These are phyloP conservation scores for Sphaerodactylus townsendi DNA, from an alignment of 2,113 vertebrate genomes.

Conservation along the genomic window DNA sequence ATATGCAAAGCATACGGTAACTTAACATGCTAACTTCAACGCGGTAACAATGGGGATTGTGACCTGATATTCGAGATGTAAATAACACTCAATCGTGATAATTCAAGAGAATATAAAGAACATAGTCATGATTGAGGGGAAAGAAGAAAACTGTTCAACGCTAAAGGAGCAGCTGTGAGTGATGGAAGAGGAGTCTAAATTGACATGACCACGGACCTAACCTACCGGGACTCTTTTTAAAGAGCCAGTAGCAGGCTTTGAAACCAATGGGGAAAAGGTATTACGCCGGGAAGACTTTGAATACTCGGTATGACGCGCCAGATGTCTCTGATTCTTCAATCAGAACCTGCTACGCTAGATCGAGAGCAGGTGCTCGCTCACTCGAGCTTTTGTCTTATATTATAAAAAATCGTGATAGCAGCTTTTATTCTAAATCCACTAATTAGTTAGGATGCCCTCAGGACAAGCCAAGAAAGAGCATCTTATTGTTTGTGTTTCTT, in stretches of 20 bases:
- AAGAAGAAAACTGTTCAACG: conserved; percentile 61
- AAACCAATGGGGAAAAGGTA: conserved; percentile 70
- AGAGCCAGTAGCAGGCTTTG: conserved; percentile 74
- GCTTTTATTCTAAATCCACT: conserved; percentile 89
- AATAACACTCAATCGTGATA: conserved; percentile 85
- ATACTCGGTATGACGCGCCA: conserved; percentile 73
- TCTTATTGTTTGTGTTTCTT: conserved; percentile 41
- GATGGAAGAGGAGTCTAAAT: conserved; percentile 71
- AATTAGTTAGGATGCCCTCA: conserved; percentile 85
- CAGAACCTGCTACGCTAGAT: conserved; percentile 77
- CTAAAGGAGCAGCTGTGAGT: conserved; percentile 74
- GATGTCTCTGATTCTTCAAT: conserved; percentile 74
- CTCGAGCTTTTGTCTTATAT: conserved; percentile 82
- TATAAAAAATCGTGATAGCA: conserved; percentile 83
- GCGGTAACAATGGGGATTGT: conserved; percentile 82
- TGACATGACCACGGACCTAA: conserved; percentile 64
- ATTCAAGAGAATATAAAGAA: conserved; percentile 81
- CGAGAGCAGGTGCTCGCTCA: conserved; percentile 75
- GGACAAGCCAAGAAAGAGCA: conserved; percentile 77
- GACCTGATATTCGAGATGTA: conserved; percentile 87
- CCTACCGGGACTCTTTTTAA: conserved; percentile 72
- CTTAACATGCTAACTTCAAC: conserved; percentile 84
- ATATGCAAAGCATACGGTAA: conserved; percentile 87
- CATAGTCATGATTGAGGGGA: conserved; percentile 75
- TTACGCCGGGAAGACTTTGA: conserved; percentile 82